Evolutionary conservation across 2,113 vertebrate genomes (phyloP), one percentile per base, ranked within the genome.

Genomic region (Pagrus major): DNA sequence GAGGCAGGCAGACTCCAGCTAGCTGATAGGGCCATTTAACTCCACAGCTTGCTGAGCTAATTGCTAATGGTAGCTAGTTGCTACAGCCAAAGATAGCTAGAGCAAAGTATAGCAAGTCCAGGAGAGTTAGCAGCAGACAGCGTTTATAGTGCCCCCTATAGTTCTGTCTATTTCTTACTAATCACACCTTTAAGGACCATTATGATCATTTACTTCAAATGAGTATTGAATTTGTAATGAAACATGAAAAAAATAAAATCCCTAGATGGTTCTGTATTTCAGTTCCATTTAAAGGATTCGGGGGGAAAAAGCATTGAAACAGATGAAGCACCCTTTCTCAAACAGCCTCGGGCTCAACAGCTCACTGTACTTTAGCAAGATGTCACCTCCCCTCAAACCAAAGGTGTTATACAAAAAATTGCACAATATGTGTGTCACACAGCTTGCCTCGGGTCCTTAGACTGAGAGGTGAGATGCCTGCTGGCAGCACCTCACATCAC

Each of bases 341-440:
- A 31, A 71, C 56, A 76, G 79, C 81, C 83, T 71, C 42, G 0
- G 85, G 86, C 76, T n/a, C 61, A 59, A 84, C 81, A 86, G 86
- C 79, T 87, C 79, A 83, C 76, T 83, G 74, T 75, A 79, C 71
- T 81, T 76, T 67, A 65, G 66, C 73, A 74, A 70, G 65, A 86
- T 86, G 81, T 90, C 89, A 85, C 71, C 54, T 88, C 70, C 77
- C 77, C 80, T 83, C 71, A 86, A 90, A 89, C 67, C 60, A 72
- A 82, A 87, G 49, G 71, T n/a, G 18, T 86, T 80, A 37, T 46
- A 64, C 21, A 21, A 64, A 70, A 69, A 67, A 84, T 16, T 63
- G 64, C 55, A 82, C 74, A 76, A 81, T 85, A 69, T 89, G 77
- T 79, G 76, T 86, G 87, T 80, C 70, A 75, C 68, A 66, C 49